Evolutionary conservation across 2,888 invertebrate species (phyloP), one percentile per base, ranked within the genome.

Genomic region (Mythimna pallens): DNA sequence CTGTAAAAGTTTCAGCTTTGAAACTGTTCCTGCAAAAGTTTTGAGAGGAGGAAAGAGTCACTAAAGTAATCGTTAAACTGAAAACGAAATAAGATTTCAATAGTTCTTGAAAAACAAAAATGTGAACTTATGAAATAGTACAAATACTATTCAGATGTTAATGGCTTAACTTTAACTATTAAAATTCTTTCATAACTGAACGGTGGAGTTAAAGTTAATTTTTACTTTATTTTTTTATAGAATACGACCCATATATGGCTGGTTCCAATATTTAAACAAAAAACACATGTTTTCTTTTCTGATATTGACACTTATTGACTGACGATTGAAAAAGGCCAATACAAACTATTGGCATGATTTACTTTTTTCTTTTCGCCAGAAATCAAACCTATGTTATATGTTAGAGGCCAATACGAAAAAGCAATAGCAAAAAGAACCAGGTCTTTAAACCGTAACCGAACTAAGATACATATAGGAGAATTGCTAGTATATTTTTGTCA

Each of bases 11-110:
- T 79, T 76, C 22, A 68, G 57, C 76, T 80, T 62, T 68, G 40
- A 65, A 79, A 80, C 81, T 76, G 76, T 59, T 65, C 25, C 61
- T 65, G 81, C 25, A 25, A 17, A 68, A 79, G 81, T 79, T 79
- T 47, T 66, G 22, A 76, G 54, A 67, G 67, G 9, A 65, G 52
- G 65, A 80, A 67, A 50, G 63, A 81, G 71, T 71, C 72, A 58
- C 65, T 76, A 55, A 70, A 76, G 72, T 71, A 76, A 80, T 80
- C 76, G 59, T 57, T 61, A 67, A 65, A 68, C 57, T 72, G 52
- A 40, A 74, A 80, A 61, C 25, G 55, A 71, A 78, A 65, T 70
- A 70, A 66, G 20, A 70, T 63, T 75, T 63, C 40, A 65, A 74
- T 10, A 65, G 36, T 22, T 47, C 22, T 47, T 22, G 14, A 22